Evolutionary conservation across 2,797 vertebrate species (phyloP), one percentile per base, ranked within the genome.

Genomic region (Octomys mimax): DNA sequence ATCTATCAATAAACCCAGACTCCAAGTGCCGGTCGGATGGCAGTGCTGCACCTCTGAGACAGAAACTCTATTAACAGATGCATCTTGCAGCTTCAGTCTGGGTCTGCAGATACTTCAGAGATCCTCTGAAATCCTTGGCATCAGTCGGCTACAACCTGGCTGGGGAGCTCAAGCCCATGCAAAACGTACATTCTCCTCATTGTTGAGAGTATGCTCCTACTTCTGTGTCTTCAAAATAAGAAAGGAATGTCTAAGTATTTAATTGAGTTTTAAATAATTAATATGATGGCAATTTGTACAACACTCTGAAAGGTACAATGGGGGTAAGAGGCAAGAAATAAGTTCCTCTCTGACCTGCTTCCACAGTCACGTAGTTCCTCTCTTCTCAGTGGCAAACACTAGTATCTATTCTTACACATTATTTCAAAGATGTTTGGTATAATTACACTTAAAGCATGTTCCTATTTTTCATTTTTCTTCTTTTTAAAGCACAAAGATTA

Each of bases 1-100:
- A 98, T 98, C 98, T 98, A 99, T 99, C 99, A 99, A 98, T 99
- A 99, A 99, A 98, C 98, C 96, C 49, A 92, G 98, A 95, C 95
- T 97, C 98, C 96, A 93, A 98, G 98, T 97, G 98, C 98, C 83
- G 97, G 95, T 89, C 87, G 96, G 95, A 97, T 98, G 98, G 98
- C 97, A 98, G 96, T 96, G 92, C 80, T 73, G 98, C 98, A 98
- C 97, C 96, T 97, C 92, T 0, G 81, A 98, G 98, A 98, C 98
- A 97, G 98, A 98, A 98, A 98, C 98, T 98, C 97, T 98, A 97
- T 99, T 99, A 98, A 98, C 98, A 98, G 98, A 97, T 88, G 97
- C 91, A 91, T 98, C 98, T 97, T 75, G 6, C 95, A 88, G 94
- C 96, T 95, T 93, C 88, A 94, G 89, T n/a, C 89, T 89, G 87